Conservation (phyloP, 2,797 vertebrate genomes). For the Pipistrellus nathusii region DNA sequence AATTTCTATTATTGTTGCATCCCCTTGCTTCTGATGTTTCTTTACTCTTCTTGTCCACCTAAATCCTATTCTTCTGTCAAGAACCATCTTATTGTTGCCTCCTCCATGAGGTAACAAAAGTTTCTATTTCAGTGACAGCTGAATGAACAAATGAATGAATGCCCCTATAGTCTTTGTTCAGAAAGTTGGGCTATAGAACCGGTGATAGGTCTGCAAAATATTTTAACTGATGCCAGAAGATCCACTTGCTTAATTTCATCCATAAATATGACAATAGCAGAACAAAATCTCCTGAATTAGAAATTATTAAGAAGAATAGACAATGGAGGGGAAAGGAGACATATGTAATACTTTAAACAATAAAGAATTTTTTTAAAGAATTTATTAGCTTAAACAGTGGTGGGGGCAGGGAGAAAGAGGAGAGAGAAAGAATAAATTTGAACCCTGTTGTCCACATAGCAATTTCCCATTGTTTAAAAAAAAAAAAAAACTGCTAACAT, state of each 20-base stretch:
- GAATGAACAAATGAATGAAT: neutral
- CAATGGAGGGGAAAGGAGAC: too few relatives aligned
- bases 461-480: neutral
- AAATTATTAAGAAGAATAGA: neutral
- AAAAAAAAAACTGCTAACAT: neutral
- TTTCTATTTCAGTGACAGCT: neutral
- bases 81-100: neutral
- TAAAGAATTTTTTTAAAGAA: too few relatives aligned
- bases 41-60: neutral
- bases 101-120: neutral
- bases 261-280: neutral
- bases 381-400: too few relatives aligned
- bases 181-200: neutral
- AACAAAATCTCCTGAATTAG: conserved; percentile 1
- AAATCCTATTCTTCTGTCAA: neutral
- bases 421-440: neutral
- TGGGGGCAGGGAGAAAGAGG: accelerated
- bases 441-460: neutral
- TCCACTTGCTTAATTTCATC: conserved; percentile 8
- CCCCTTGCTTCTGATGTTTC: neutral
- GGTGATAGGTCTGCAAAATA: neutral
- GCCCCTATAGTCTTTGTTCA: neutral
- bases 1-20: neutral
- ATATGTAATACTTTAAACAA: too few relatives aligned
- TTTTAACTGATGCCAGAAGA: neutral